Evolutionary conservation across 1,140 invertebrate genomes (phyloP).

Genomic region (Mercenaria mercenaria): DNA sequence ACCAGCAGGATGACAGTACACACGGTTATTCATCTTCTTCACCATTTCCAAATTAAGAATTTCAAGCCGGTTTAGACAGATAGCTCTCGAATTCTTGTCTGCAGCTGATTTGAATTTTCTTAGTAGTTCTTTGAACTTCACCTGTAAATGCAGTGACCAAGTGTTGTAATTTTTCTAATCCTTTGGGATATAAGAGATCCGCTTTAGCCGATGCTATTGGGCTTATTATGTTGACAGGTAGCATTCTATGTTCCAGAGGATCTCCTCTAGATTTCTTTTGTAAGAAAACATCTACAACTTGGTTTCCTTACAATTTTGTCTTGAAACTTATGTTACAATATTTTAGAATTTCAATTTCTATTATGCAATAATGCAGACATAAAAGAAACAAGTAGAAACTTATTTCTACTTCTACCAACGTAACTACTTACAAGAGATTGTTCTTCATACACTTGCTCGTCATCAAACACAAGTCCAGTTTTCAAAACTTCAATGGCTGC

Average conservation of each 20-base stretch:
- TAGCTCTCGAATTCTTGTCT: not conserved
- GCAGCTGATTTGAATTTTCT: too few relatives aligned
- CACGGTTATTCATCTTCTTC: not conserved
- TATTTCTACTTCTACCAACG: too few relatives aligned
- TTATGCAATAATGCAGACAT: not conserved
- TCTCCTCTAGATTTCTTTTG: not conserved
- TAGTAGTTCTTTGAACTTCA: too few relatives aligned
- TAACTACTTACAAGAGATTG: not conserved
- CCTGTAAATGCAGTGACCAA: too few relatives aligned
- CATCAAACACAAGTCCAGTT: too few relatives aligned
- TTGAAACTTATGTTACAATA: not conserved
- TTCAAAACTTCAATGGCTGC: too few relatives aligned
- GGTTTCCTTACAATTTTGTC: too few relatives aligned
- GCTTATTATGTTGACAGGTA: not conserved
- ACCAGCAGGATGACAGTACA: too few relatives aligned
- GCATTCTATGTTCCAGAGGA: not conserved
- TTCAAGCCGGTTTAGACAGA: not conserved
- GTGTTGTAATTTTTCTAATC: too few relatives aligned
- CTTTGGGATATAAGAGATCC: too few relatives aligned
- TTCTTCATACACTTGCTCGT: too few relatives aligned
- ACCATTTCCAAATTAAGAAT: not conserved
- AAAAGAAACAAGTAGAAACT: too few relatives aligned
- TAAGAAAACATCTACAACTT: not conserved
- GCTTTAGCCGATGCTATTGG: not conserved
- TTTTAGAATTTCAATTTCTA: not conserved